Evolutionary conservation across 1,140 invertebrate species (phyloP).

Genomic region (Magallana gigas): DNA sequence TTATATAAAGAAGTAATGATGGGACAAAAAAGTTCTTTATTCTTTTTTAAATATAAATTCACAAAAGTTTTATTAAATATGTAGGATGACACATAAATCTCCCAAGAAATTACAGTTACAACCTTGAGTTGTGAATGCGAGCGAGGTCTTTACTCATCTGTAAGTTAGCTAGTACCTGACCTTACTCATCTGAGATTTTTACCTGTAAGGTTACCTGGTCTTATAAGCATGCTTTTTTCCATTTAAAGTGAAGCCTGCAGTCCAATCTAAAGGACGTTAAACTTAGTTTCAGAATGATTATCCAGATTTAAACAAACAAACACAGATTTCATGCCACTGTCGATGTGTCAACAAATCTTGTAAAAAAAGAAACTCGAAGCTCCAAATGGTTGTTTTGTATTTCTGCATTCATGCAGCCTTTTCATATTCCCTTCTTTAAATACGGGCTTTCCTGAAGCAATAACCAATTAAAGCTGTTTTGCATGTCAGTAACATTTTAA

Average conservation of each 20-base stretch:
- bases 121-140: no score
- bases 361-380: no score
- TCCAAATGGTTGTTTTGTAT: conserved; percentile 15
- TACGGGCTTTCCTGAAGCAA: background rate
- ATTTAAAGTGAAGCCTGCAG: background rate
- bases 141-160: no score
- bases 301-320: background rate
- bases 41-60: no score
- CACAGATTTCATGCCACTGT: conserved; percentile 8
- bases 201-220: background rate
- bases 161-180: no score
- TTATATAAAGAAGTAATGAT: no score
- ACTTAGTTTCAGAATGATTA: background rate
- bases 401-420: background rate
- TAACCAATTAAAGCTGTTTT: background rate
- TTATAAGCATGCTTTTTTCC: background rate
- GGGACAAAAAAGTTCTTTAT: no score
- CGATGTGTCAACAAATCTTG: background rate
- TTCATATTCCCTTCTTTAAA: conserved; percentile 8
- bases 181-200: background rate
- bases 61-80: no score
- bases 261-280: background rate
- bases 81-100: no score
- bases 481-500: conserved; percentile 34
- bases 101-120: no score